These are phyloP conservation scores for Thaumetopoea pityocampa DNA, from an alignment of 1,140 invertebrate species.

Conservation along the genomic window DNA sequence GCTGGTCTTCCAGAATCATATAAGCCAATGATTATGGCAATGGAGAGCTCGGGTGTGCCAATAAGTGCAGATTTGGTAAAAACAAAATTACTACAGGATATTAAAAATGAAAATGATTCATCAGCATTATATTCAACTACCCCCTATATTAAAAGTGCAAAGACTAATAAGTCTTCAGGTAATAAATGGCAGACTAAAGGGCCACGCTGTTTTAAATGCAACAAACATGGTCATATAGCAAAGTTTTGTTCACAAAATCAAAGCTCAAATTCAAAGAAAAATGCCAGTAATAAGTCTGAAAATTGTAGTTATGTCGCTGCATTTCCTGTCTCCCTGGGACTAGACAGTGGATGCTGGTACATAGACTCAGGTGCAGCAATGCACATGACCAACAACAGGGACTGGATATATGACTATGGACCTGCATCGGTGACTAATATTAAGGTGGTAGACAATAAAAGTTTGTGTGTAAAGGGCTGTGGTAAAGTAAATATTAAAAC, in stretches of 20 bases:
- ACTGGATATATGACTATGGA: constrained; percentile 12
- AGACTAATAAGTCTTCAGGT: constrained; percentile 14
- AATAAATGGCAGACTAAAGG: constrained; percentile 22
- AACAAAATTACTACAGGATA: constrained; percentile 48
- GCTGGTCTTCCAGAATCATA: constrained; percentile 45
- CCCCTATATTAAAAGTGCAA: no score
- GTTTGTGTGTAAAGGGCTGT: constrained; percentile 19
- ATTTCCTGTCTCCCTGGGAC: constrained; percentile 22
- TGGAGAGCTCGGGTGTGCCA: constrained; percentile 29
- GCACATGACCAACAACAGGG: constrained; percentile 24
- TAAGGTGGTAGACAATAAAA: constrained; percentile 25
- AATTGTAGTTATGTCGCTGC: constrained; percentile 36
- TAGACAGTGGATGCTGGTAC: constrained; percentile 24
- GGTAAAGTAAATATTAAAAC: constrained; percentile 19
- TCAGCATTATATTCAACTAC: no score
- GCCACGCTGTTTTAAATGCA: constrained; percentile 23
- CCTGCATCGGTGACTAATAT: constrained; percentile 11
- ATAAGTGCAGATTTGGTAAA: constrained; percentile 45
- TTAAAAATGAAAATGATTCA: constrained; percentile 12
- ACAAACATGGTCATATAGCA: constrained; percentile 33
- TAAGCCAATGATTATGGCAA: constrained; percentile 55
- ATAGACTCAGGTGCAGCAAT: constrained; percentile 21
- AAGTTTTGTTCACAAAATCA: constrained; percentile 25
- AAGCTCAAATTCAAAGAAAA: constrained; percentile 13
- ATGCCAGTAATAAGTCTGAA: constrained; percentile 8